phyloP scores from a whole-genome alignment of 1,140 invertebrate genomes.

The Sarcophaga peregrina region DNA sequence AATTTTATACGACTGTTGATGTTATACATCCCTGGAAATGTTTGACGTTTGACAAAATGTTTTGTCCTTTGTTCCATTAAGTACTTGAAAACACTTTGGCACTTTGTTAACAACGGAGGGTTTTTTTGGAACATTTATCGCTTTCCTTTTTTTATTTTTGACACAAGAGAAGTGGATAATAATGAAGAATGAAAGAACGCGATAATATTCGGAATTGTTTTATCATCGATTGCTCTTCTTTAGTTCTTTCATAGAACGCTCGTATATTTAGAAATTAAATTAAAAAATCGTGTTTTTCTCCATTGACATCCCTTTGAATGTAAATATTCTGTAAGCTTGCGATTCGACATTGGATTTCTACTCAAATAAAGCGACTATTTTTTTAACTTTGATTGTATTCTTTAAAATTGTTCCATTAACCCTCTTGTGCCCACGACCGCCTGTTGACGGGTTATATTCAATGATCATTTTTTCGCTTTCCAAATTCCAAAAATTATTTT shows the following conservation, averaged over 20 bases:
- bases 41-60: conserved; percentile 10
- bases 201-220: background rate
- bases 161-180: background rate
- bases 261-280: background rate
- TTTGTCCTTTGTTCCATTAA: background rate
- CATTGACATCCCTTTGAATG: no score
- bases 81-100: background rate
- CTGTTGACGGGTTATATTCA: no score
- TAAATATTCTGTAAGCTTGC: no score
- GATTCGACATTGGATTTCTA: no score
- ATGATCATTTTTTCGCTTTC: no score
- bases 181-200: background rate
- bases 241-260: background rate
- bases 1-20: no score
- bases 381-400: no score
- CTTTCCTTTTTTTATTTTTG: background rate
- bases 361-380: no score
- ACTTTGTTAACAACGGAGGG: background rate
- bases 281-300: background rate
- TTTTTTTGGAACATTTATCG: background rate
- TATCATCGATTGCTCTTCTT: background rate
- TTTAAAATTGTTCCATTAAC: no score
- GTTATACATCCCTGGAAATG: background rate
- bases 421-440: no score
- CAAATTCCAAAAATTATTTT: no score